A percentile compares a stretch with the other conserved stretches of the same genome.
phyloP scores from a whole-genome alignment of 1,140 invertebrate genomes.

The Charaxes varanes region DNA sequence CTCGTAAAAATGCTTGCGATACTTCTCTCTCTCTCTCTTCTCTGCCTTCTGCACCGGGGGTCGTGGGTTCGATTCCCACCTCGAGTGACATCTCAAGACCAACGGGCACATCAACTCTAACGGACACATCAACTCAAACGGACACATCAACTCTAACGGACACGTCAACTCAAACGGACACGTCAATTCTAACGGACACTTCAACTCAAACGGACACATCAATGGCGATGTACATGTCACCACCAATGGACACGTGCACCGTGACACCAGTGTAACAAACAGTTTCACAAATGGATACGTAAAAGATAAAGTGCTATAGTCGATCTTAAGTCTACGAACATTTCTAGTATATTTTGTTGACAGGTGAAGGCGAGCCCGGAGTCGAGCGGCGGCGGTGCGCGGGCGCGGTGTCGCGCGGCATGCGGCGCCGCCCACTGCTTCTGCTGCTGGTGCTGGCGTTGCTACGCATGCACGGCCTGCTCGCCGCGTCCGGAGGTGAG shows the following conservation, averaged over 20 bases:
- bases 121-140: slow-evolving; percentile 14
- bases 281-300: too few relatives aligned
- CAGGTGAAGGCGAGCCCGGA: slow-evolving; percentile 50
- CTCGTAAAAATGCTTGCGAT: too few relatives aligned
- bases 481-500: slow-evolving; percentile 62
- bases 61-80: too few relatives aligned
- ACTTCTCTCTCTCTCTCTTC: too few relatives aligned
- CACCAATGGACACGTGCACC: too few relatives aligned
- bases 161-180: slow-evolving; percentile 13
- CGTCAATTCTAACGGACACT: slow-evolving; percentile 1
- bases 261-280: too few relatives aligned
- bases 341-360: neutral
- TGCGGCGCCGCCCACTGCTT: slow-evolving; percentile 65
- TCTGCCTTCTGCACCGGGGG: too few relatives aligned
- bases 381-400: slow-evolving; percentile 29
- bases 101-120: slow-evolving; percentile 14
- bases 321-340: too few relatives aligned
- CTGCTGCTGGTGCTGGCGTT: slow-evolving; percentile 61
- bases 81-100: slow-evolving; percentile 13
- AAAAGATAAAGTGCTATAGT: too few relatives aligned
- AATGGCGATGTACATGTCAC: too few relatives aligned
- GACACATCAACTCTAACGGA: slow-evolving; percentile 12
- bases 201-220: neutral
- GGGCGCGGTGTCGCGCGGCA: slow-evolving; percentile 60
- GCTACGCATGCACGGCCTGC: slow-evolving; percentile 58